Evolutionary conservation across 2,888 invertebrate genomes (phyloP).

Genomic region (Sesia apiformis): DNA sequence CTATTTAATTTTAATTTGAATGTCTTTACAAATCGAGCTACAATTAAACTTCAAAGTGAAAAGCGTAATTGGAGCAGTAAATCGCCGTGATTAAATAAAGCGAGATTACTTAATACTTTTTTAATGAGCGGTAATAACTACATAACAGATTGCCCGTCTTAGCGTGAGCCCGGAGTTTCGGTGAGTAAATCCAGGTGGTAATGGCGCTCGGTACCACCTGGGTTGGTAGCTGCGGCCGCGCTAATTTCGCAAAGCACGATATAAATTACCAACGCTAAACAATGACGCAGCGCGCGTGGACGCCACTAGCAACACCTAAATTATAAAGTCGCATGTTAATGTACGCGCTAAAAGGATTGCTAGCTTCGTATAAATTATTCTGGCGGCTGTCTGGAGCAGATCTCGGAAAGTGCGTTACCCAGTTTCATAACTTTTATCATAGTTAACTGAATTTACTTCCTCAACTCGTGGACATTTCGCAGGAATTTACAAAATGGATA

Average conservation of each 20-base stretch:
- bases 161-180: conserved; percentile 30
- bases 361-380: conserved; percentile 32
- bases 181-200: conserved; percentile 1
- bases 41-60: neutral
- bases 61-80: neutral
- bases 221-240: conserved; percentile 31
- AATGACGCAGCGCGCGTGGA: conserved; percentile 34
- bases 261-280: conserved; percentile 61
- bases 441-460: conserved; percentile 4
- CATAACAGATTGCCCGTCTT: conserved; percentile 46
- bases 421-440: conserved; percentile 7
- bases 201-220: conserved; percentile 33
- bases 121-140: conserved; percentile 53
- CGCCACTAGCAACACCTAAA: conserved; percentile 23
- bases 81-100: neutral
- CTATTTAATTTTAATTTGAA: too few relatives aligned
- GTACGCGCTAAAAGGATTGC: conserved; percentile 40
- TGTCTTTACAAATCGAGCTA: neutral
- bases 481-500: neutral
- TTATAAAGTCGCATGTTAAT: conserved; percentile 32
- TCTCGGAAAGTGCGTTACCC: conserved; percentile 6
- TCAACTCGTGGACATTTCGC: neutral
- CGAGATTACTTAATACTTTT: conserved; percentile 34
- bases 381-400: conserved; percentile 7
- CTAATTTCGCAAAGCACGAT: conserved; percentile 61